Conservation (phyloP, 2,888 invertebrate genomes). For the Rhagonycha lutea region DNA sequence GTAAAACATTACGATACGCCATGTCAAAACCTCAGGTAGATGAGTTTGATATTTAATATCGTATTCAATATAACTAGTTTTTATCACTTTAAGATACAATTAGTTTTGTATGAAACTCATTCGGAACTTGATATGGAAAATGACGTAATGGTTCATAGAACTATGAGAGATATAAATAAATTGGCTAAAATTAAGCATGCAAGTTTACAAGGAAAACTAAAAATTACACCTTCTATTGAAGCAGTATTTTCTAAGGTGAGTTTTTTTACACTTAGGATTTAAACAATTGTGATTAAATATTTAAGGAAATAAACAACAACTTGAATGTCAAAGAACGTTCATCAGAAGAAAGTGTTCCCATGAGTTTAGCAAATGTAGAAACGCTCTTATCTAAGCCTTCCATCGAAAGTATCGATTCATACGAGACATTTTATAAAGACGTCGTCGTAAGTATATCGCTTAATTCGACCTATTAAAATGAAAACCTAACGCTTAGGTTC, state of each 20-base stretch:
- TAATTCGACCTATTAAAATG: background rate
- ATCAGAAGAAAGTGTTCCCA: conserved; percentile 24
- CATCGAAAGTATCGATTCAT: conserved; percentile 4
- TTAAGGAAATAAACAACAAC: conserved; percentile 47
- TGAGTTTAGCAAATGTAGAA: background rate
- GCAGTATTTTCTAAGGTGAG: conserved; percentile 14
- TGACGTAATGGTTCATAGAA: conserved; percentile 69
- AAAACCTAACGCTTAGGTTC: conserved; percentile 58
- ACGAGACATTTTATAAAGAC: conserved; percentile 27
- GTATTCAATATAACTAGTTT: background rate
- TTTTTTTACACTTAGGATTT: background rate
- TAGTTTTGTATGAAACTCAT: conserved; percentile 81
- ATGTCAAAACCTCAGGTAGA: conserved; percentile 79
- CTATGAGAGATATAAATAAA: conserved; percentile 71
- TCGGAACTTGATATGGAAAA: conserved; percentile 78
- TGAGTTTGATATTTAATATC: background rate
- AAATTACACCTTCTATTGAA: background rate
- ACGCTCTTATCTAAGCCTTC: conserved; percentile 11
- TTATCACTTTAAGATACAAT: conserved; percentile 63
- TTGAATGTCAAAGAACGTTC: conserved; percentile 31
- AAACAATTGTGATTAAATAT: background rate
- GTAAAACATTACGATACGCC: conserved; percentile 71
- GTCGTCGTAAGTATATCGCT: conserved; percentile 29
- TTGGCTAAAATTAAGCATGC: conserved; percentile 72
- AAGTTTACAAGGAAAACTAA: conserved; percentile 51